These are phyloP conservation scores for Pectinophora gossypiella DNA, from an alignment of 1,140 invertebrate species.

Conservation along the genomic window DNA sequence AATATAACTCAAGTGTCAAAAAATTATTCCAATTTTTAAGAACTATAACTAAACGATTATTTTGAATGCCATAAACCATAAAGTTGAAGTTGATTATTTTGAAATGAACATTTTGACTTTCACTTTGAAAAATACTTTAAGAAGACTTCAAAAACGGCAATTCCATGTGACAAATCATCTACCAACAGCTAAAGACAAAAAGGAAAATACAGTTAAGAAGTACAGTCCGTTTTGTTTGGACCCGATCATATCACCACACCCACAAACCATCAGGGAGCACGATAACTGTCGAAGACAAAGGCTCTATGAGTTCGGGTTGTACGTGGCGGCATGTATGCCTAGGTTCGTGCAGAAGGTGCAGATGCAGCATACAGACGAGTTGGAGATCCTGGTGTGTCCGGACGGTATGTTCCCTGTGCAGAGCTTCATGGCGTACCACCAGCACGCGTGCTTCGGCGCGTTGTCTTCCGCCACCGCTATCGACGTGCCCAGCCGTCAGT, in stretches of 20 bases:
- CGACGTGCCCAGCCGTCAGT: constrained; percentile 88
- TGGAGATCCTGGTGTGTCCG: constrained; percentile 93
- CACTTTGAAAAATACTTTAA: too few relatives aligned
- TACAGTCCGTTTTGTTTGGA: constrained; percentile 42
- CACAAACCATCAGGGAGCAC: constrained; percentile 43
- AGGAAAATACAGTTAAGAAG: constrained; percentile 17
- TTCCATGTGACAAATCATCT: too few relatives aligned
- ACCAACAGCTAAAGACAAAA: not conserved
- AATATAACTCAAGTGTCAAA: too few relatives aligned
- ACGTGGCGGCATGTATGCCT: constrained; percentile 85
- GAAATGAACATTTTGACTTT: too few relatives aligned
- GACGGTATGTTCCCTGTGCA: constrained; percentile 93
- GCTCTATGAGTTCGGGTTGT: constrained; percentile 62
- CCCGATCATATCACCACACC: constrained; percentile 38
- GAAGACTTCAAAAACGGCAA: too few relatives aligned
- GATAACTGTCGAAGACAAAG: constrained; percentile 43
- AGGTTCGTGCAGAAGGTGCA: constrained; percentile 95
- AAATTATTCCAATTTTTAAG: too few relatives aligned
- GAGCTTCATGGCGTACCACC: constrained; percentile 92
- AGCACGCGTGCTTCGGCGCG: constrained; percentile 92
- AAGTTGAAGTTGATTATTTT: too few relatives aligned
- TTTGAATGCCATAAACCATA: too few relatives aligned
- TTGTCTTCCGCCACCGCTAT: constrained; percentile 90
- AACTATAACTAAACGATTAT: too few relatives aligned
- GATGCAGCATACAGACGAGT: constrained; percentile 86